phyloP scores from a whole-genome alignment of 2,113 vertebrate genomes.

The Macquaria ambigua region DNA sequence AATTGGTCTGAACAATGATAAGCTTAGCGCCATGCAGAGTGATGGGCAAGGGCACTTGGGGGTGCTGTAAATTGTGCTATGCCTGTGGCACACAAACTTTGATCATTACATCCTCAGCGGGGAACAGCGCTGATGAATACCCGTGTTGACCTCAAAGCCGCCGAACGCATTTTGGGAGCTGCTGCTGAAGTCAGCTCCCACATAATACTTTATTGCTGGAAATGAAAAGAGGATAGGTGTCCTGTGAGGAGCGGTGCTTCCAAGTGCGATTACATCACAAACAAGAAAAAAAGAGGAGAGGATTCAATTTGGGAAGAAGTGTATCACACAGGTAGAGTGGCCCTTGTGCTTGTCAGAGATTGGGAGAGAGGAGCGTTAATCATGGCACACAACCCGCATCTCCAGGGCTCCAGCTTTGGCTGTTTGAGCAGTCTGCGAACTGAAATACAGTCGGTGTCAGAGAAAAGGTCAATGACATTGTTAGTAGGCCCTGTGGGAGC shows the following conservation, averaged over 20 bases:
- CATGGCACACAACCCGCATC: conserved; percentile 52
- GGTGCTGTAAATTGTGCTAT: conserved; percentile 71
- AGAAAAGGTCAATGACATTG: conserved; percentile 77
- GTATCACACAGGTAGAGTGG: conserved; percentile 76
- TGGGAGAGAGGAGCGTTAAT: conserved; percentile 77
- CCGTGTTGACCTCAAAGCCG: conserved; percentile 64
- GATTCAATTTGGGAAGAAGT: conserved; percentile 82
- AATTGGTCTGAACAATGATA: conserved; percentile 77
- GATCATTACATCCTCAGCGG: conserved; percentile 74
- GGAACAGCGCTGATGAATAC: conserved; percentile 67
- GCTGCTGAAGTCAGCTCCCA: conserved; percentile 59
- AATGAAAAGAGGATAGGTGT: conserved; percentile 76
- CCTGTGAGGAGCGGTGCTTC: conserved; percentile 57
- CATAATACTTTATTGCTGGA: conserved; percentile 74
- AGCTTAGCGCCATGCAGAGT: conserved; percentile 68
- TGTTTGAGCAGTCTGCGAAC: conserved; percentile 58
- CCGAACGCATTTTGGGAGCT: conserved; percentile 58
- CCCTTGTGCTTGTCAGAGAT: conserved; percentile 82
- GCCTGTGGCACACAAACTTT: conserved; percentile 76
- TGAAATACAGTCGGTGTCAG: conserved; percentile 76
- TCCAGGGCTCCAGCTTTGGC: conserved; percentile 50
- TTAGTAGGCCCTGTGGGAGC: conserved; percentile 58
- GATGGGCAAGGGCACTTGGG: conserved; percentile 72
- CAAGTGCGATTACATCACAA: conserved; percentile 75
- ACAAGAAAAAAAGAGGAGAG: conserved; percentile 59